phyloP scores from a whole-genome alignment of 2,113 vertebrate species.

The Brachirus orientalis region DNA sequence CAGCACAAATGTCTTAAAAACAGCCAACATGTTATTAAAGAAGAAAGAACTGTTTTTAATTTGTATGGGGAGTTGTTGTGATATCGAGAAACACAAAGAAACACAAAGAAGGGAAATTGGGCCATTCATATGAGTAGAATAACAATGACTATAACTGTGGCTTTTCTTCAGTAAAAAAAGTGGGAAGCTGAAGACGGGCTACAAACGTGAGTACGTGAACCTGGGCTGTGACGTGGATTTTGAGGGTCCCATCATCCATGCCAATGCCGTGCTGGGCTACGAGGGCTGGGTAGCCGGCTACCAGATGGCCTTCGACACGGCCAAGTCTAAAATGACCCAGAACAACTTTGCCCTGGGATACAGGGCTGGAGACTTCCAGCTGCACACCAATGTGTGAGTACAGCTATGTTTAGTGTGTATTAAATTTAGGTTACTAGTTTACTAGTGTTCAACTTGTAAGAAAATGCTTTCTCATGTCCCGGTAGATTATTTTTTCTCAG shows the following conservation, averaged over 20 bases:
- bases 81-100: too few species aligned
- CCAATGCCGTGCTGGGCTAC: conserved; percentile 90
- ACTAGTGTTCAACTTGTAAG: background rate
- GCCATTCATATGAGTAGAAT: too few species aligned
- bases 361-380: conserved; percentile 91
- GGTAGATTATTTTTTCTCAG: background rate
- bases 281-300: conserved; percentile 96
- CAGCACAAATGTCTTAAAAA: too few species aligned
- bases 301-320: conserved; percentile 95
- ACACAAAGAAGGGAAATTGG: too few species aligned
- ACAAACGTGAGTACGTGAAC: conserved; percentile 91
- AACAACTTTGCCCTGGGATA: conserved; percentile 96
- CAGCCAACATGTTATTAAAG: too few species aligned
- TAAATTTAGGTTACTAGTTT: background rate
- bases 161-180: conserved; percentile 89
- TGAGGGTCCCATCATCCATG: conserved; percentile 92
- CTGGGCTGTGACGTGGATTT: conserved; percentile 91
- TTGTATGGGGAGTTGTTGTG: too few species aligned
- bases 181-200: conserved; percentile 94
- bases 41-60: too few species aligned
- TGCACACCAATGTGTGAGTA: conserved; percentile 97
- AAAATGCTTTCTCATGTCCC: background rate
- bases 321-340: conserved; percentile 93
- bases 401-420: background rate
- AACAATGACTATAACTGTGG: background rate